Percentiles rank a stretch among this genome's conserved stretches.
phyloP scores from a whole-genome alignment of 2,797 vertebrate genomes.

The Acanthiza pusilla region DNA sequence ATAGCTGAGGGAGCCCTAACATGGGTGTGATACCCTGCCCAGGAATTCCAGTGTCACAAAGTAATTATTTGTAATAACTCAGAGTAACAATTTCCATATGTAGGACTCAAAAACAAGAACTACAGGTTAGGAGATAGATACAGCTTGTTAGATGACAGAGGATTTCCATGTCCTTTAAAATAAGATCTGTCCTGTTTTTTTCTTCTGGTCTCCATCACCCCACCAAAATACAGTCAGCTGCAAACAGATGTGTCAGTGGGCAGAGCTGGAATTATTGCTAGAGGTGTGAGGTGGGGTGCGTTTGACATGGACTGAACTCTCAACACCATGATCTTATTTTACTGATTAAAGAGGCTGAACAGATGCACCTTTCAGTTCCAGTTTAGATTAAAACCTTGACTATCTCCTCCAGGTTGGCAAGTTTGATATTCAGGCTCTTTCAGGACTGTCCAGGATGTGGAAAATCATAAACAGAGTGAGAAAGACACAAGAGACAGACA shows the following conservation, averaged over 20 bases:
- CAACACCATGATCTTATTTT: not conserved
- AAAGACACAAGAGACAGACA: not conserved
- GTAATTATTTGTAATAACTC: slow-evolving; percentile 49
- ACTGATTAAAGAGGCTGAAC: not conserved
- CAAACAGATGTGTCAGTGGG: not conserved
- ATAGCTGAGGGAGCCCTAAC: not conserved
- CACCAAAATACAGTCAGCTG: not conserved
- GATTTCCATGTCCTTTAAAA: slow-evolving; percentile 17
- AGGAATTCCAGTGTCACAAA: slow-evolving; percentile 44
- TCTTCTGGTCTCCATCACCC: not conserved
- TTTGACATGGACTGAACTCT: not conserved
- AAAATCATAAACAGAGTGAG: not conserved
- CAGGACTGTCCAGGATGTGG: not conserved
- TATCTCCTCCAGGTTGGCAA: not conserved
- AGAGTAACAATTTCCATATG: slow-evolving; percentile 60
- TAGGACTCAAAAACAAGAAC: slow-evolving; percentile 18
- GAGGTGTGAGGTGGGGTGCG: not conserved
- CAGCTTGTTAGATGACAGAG: slow-evolving; percentile 6
- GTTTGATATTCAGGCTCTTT: not conserved
- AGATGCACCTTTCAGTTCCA: not conserved
- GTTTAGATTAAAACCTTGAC: not conserved
- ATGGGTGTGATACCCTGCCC: not conserved
- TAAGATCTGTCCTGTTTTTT: not conserved
- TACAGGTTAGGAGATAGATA: slow-evolving; percentile 19
- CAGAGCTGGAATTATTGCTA: not conserved